A percentile compares a stretch with the other conserved stretches of the same genome.
Evolutionary conservation across 2,113 vertebrate species (phyloP).

Genomic region (Grantiella picta): DNA sequence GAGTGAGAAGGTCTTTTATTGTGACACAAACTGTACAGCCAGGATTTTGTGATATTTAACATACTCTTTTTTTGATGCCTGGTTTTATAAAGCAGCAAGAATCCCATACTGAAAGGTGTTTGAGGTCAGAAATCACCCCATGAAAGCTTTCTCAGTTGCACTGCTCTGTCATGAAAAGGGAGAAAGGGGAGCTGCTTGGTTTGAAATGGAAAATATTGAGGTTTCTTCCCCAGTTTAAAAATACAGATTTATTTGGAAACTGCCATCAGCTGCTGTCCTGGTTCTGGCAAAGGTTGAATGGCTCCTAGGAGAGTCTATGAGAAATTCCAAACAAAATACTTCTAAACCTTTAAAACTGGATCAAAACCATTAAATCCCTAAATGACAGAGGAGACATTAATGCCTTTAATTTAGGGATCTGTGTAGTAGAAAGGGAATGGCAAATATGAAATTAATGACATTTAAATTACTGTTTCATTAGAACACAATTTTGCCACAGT

Average conservation of each 20-base stretch:
- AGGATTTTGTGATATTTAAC: neutral
- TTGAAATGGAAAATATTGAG: neutral
- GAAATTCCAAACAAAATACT: neutral
- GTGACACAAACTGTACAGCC: neutral
- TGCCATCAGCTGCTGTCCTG: neutral
- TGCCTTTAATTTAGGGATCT: slow-evolving; percentile 59
- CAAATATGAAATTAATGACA: slow-evolving; percentile 73
- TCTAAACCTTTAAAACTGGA: slow-evolving; percentile 5
- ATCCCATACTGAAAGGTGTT: neutral
- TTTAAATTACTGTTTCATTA: slow-evolving; percentile 75
- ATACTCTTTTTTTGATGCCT: neutral
- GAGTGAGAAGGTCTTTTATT: neutral
- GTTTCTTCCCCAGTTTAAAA: neutral
- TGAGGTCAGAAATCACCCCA: neutral
- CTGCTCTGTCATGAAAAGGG: neutral
- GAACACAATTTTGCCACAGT: slow-evolving; percentile 65
- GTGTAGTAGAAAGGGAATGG: slow-evolving; percentile 60
- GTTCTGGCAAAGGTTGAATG: neutral
- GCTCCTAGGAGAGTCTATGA: neutral
- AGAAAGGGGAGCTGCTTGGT: neutral
- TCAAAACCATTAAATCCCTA: slow-evolving; percentile 47
- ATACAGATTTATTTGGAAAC: neutral
- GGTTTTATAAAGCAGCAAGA: neutral
- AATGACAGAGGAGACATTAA: slow-evolving; percentile 29
- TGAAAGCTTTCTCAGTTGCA: neutral